Base-by-base conservation (phyloP, 2,113 vertebrate genomes). In the Asarcornis scutulata region DNA sequence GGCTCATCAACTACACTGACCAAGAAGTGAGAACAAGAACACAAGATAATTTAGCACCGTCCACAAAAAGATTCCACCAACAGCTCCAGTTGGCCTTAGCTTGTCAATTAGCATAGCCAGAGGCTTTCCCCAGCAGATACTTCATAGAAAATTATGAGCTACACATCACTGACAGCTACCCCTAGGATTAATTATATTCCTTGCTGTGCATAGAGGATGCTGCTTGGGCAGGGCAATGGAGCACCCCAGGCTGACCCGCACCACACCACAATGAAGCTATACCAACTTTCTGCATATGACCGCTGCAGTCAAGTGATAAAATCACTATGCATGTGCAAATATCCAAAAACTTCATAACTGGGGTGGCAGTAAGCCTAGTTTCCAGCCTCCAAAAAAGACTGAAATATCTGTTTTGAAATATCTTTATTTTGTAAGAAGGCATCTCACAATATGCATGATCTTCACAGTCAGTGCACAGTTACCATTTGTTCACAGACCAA, bases 361-460 rank as follows among this genome's bases (percentile, higher is more conserved):
- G 32, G 93, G 32, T 52, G 17, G 21, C 50, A 64, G 50, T 64
- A 38, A 79, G 50, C 63, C 22, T 53, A 18, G 13, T 17, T 93
- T 52, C 67, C 40, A 53, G 16, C 17, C 9, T 60, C 32, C 58
- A 82, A 44, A 79, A 91, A 20, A 56, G 22, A 46, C 17, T 55
- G 59, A 91, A 91, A 55, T 9, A 4, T 32, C 55, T 81, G 5
- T 5, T 91, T 67, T 89, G 52, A 91, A 72, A 74, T n/a, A 42
- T 1, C 10, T 69, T 74, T 46, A 13, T 58, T 93, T 89, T 77
- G 20, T 55, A 71, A 71, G 20, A 6, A 87, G 14, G 13, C 13
- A 17, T 67, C 40, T 17, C 16, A 50, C 3, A 2, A n/a, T 7
- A 11, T 36, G 12, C 0, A 0, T 44, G 60, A 75, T 55, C 36